Evolutionary conservation across 1,140 invertebrate genomes (phyloP).

Genomic region (Hermetia illucens): DNA sequence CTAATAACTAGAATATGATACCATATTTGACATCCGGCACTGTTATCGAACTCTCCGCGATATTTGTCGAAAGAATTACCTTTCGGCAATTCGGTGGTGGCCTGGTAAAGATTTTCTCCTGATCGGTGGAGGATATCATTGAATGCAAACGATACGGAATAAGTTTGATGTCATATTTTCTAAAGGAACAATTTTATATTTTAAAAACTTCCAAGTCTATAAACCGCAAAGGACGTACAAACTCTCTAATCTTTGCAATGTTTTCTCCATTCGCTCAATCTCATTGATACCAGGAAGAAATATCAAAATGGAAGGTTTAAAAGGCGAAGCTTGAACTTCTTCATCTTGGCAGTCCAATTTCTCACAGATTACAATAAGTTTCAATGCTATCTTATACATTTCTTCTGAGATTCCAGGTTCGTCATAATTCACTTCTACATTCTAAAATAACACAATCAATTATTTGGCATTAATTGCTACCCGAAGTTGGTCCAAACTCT

Average conservation of each 20-base stretch:
- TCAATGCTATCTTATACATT: constrained; percentile 43
- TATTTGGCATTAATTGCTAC: constrained; percentile 16
- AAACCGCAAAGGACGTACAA: constrained; percentile 6
- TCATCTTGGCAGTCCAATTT: constrained; percentile 43
- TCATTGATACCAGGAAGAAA: constrained; percentile 79
- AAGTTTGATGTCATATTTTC: too few species aligned
- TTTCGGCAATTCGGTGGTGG: constrained; percentile 48
- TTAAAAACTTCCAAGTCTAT: constrained; percentile 1
- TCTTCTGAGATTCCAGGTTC: constrained; percentile 37
- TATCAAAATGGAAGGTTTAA: constrained; percentile 57
- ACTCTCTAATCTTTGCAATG: constrained; percentile 21
- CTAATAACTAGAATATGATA: constrained; percentile 17
- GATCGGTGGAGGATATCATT: constrained; percentile 17
- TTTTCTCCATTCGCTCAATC: constrained; percentile 45
- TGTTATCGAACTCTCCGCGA: constrained; percentile 94
- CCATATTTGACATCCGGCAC: constrained; percentile 85
- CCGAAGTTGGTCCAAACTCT: too few species aligned
- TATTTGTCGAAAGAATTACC: constrained; percentile 89
- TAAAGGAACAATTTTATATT: constrained; percentile 10
- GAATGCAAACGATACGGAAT: constrained; percentile 26
- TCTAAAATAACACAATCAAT: constrained; percentile 4
- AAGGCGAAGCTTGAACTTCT: constrained; percentile 8
- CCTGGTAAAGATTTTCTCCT: constrained; percentile 22
- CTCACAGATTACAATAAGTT: constrained; percentile 56
- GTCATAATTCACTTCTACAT: constrained; percentile 24